A percentile compares a stretch with the other conserved stretches of the same genome.
These are phyloP conservation scores for Magallana ariakensis DNA, from an alignment of 1,140 invertebrate species.

Conservation along the genomic window DNA sequence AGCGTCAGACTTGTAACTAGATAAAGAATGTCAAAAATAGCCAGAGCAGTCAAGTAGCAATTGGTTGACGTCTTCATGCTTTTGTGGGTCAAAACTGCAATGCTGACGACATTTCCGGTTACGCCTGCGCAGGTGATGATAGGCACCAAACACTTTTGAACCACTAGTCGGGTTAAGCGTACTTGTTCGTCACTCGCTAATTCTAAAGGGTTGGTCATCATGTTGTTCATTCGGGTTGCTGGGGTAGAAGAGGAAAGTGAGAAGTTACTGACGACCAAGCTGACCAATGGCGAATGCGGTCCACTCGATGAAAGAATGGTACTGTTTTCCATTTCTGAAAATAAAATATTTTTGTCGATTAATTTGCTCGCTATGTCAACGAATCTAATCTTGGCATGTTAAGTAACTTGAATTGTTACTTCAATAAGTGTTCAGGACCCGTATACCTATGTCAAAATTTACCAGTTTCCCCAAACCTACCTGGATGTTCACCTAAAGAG, in stretches of 20 bases:
- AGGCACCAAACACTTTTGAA: slow-evolving; percentile 67
- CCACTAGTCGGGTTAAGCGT: slow-evolving; percentile 52
- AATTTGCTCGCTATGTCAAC: background rate
- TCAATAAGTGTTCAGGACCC: background rate
- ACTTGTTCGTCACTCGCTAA: background rate
- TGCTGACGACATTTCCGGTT: slow-evolving; percentile 71
- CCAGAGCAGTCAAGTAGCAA: slow-evolving; percentile 86
- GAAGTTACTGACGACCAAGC: background rate
- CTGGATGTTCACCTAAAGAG: background rate
- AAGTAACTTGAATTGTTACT: background rate
- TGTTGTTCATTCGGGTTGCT: background rate
- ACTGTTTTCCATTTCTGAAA: background rate
- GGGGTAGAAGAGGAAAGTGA: background rate
- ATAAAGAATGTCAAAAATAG: slow-evolving; percentile 87
- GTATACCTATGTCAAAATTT: background rate
- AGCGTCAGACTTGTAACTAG: slow-evolving; percentile 86
- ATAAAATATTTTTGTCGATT: background rate
- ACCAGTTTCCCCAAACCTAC: background rate
- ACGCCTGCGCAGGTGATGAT: slow-evolving; percentile 68
- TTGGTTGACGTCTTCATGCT: slow-evolving; percentile 88
- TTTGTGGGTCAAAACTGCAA: slow-evolving; percentile 84
- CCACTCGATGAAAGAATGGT: background rate
- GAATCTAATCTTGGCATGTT: background rate
- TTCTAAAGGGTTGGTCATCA: background rate
- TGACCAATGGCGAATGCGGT: background rate